Evolutionary conservation across 2,797 vertebrate species (phyloP).

Genomic region (Hoplostethus atlanticus): DNA sequence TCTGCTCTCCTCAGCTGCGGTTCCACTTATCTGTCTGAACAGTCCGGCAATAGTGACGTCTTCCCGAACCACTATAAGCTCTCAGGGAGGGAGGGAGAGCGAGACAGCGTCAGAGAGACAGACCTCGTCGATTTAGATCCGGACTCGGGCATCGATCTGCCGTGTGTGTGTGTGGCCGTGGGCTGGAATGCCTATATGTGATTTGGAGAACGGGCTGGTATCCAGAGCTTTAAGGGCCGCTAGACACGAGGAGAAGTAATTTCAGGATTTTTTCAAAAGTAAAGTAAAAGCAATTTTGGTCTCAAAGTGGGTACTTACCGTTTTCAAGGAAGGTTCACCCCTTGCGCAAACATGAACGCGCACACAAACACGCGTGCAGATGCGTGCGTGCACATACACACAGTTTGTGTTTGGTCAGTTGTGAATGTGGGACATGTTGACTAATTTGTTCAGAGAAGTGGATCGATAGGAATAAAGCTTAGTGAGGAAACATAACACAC

Average conservation of each 20-base stretch:
- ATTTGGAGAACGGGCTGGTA: conserved; percentile 41
- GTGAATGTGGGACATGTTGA: conserved; percentile 35
- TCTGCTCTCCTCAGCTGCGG: conserved; percentile 59
- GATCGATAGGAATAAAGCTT: conserved; percentile 43
- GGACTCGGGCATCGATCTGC: conserved; percentile 50
- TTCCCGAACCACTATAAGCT: conserved; percentile 29
- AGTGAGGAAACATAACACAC: conserved; percentile 9
- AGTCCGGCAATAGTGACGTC: conserved; percentile 60
- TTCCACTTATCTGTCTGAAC: conserved; percentile 67
- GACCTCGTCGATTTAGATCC: conserved; percentile 43
- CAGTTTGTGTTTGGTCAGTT: conserved; percentile 28
- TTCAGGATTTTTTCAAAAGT: conserved; percentile 39
- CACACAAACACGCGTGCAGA: background rate
- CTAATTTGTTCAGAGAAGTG: conserved; percentile 26
- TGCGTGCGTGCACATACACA: background rate
- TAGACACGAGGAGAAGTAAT: conserved; percentile 41
- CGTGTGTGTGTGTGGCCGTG: background rate
- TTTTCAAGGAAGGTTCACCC: conserved; percentile 10
- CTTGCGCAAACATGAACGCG: conserved; percentile 16
- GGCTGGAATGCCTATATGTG: conserved; percentile 47
- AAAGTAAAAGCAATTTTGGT: conserved; percentile 30
- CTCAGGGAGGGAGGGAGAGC: conserved; percentile 7
- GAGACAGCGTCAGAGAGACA: background rate
- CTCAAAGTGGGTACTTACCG: conserved; percentile 20
- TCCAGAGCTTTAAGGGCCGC: conserved; percentile 22